A percentile compares a stretch with the other conserved stretches of the same genome.
These are phyloP conservation scores for Orthonevra nobilis DNA, from an alignment of 2,888 invertebrate species.

Conservation along the genomic window DNA sequence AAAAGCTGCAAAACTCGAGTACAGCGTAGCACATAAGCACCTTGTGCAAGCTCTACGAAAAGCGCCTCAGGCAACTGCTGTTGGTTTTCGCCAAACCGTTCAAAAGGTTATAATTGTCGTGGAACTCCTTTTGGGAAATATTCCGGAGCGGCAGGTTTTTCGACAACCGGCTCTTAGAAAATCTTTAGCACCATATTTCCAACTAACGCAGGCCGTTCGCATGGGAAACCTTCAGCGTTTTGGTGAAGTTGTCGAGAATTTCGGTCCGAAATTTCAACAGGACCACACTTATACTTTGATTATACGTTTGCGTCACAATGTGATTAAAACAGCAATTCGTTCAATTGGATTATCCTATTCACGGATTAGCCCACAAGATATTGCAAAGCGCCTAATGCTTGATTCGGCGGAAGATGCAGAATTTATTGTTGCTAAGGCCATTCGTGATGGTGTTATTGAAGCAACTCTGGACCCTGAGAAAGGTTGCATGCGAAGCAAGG, in stretches of 20 bases:
- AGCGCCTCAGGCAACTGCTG: constrained; percentile 98
- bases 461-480: constrained; percentile 97
- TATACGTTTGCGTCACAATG: constrained; percentile 97
- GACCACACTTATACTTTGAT: constrained; percentile 98
- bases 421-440: constrained; percentile 98
- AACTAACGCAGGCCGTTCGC: constrained; percentile 97
- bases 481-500: constrained; percentile 98
- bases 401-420: constrained; percentile 99
- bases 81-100: constrained; percentile 98
- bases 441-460: constrained; percentile 98
- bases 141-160: constrained; percentile 97
- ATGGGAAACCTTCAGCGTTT: constrained; percentile 97
- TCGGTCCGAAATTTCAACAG: constrained; percentile 93
- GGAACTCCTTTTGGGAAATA: constrained; percentile 96
- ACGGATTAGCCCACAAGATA: constrained; percentile 95
- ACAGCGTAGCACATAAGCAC: constrained; percentile 98
- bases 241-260: constrained; percentile 94
- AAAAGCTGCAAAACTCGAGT: constrained; percentile 98
- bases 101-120: constrained; percentile 97
- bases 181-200: constrained; percentile 96
- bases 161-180: constrained; percentile 93
- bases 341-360: constrained; percentile 98
- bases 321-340: constrained; percentile 98
- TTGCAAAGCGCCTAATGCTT: constrained; percentile 94
- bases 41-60: constrained; percentile 96